These are phyloP conservation scores for Gallinago paraguaiae DNA, from an alignment of 2,113 vertebrate species.

Conservation along the genomic window DNA sequence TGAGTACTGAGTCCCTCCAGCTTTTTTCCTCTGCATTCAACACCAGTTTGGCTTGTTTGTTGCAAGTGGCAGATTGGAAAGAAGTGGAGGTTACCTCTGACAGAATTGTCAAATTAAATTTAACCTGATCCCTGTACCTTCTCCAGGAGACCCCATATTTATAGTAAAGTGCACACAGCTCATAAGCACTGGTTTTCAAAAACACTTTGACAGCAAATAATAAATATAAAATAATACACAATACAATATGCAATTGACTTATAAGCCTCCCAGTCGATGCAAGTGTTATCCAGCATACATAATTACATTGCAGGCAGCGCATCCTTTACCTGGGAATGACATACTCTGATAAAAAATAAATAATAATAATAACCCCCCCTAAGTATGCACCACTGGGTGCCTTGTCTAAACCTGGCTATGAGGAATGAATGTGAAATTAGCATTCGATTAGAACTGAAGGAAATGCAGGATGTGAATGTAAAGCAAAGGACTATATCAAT, in stretches of 20 bases:
- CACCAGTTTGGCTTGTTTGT: slow-evolving; percentile 9
- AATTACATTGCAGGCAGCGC: slow-evolving; percentile 59
- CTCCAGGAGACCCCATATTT: slow-evolving; percentile 47
- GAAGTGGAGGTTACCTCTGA: slow-evolving; percentile 62
- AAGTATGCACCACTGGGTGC: slow-evolving; percentile 34
- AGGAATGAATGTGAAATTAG: slow-evolving; percentile 68
- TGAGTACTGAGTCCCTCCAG: not conserved
- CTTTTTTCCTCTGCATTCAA: slow-evolving; percentile 27
- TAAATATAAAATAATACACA: slow-evolving; percentile 62
- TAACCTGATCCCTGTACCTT: slow-evolving; percentile 63
- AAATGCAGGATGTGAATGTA: slow-evolving; percentile 19
- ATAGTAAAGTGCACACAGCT: slow-evolving; percentile 57
- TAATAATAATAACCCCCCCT: slow-evolving; percentile 23
- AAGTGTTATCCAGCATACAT: slow-evolving; percentile 56
- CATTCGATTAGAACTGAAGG: slow-evolving; percentile 52
- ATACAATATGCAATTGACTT: slow-evolving; percentile 71
- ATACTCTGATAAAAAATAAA: slow-evolving; percentile 59
- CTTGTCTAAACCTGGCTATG: slow-evolving; percentile 53
- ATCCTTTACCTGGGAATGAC: slow-evolving; percentile 59
- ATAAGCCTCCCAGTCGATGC: slow-evolving; percentile 44
- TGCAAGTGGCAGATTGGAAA: slow-evolving; percentile 51
- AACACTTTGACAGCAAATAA: slow-evolving; percentile 65
- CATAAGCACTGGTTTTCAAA: slow-evolving; percentile 66
- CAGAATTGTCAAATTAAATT: slow-evolving; percentile 68
- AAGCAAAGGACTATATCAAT: slow-evolving; percentile 12